Base-by-base conservation (phyloP, 1,140 invertebrate genomes). In the Penaeus japonicus region DNA sequence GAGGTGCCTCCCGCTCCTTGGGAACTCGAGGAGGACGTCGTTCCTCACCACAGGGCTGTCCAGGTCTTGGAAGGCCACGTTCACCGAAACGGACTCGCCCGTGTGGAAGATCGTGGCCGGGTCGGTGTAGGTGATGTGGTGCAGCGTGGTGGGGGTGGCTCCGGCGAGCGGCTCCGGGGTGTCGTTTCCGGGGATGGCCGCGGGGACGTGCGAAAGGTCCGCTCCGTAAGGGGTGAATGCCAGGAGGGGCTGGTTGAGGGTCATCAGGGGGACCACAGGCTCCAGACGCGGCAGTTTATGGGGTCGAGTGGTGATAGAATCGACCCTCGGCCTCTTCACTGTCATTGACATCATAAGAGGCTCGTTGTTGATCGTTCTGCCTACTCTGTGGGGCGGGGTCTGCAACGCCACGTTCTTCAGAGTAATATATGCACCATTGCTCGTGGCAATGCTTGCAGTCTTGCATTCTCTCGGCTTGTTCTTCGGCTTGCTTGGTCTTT, bases 261-360 rank as follows among this genome's bases (percentile, higher is more conserved):
- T 73, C 59, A 81, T 62, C 47, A 79, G n/a, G 35, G 87, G 55
- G 53, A 88, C 65, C 2, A 81, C 35, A 18, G 90, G 85, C 27
- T 89, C 90, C 27, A 89, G 70, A n/a, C 87, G 81, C 22, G 85
- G 79, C 53, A 90, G 87, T 80, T 90, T 90, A 17, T 89, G 35
- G 18, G 87, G 83, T 59, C 85, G 75, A 24, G 85, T 53, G 10
- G 75, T 65, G 57, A 88, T 78, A 39, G 62, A 75, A 18, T 90
- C 90, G 81, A 89, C 47, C 20, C 90, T 84, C 20, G 90, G 89
- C 73, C 90, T 84, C 57, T 90, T 90, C 47, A 89, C 89, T 54
- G 90, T 89, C 89, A 89, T 90, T 55, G 89, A 89, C 90, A 90
- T 89, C 90, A 89, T 90, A 20, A 90, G 79, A 4, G 89, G 90